phyloP scores from a whole-genome alignment of 2,888 invertebrate genomes.

The Himalopsyche tibetana region DNA sequence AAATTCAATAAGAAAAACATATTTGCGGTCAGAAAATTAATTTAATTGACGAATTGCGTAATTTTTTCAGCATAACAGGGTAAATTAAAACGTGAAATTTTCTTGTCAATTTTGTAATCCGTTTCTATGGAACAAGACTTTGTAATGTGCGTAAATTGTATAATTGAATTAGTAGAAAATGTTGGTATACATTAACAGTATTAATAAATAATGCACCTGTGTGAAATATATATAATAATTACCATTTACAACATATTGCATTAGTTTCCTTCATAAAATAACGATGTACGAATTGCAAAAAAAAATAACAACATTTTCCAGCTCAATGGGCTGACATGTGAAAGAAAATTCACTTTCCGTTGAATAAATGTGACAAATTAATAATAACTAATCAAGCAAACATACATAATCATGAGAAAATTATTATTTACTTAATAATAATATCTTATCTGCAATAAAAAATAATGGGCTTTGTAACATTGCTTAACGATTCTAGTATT shows the following conservation, averaged over 20 bases:
- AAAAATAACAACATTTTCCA: background rate
- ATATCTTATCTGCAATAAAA: too few species aligned
- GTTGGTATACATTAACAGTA: background rate
- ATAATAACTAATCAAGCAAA: background rate
- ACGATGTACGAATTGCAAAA: background rate
- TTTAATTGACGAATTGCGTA: too few species aligned
- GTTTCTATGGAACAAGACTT: background rate
- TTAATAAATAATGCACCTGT: background rate
- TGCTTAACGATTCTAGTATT: too few species aligned
- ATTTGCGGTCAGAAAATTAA: too few species aligned
- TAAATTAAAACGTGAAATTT: too few species aligned
- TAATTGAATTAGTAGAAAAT: background rate
- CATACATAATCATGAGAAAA: background rate
- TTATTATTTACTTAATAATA: background rate
- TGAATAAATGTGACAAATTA: background rate
- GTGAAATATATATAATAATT: background rate
- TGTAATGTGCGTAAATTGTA: background rate
- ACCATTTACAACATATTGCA: background rate
- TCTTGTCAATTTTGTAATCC: too few species aligned
- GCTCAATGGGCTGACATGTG: background rate
- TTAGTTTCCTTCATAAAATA: background rate
- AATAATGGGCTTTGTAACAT: too few species aligned
- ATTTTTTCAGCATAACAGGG: too few species aligned
- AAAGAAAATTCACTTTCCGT: conserved; percentile 8
- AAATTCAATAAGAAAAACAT: too few species aligned